These are phyloP conservation scores for Allobates femoralis DNA, from an alignment of 2,797 vertebrate species.

Conservation along the genomic window DNA sequence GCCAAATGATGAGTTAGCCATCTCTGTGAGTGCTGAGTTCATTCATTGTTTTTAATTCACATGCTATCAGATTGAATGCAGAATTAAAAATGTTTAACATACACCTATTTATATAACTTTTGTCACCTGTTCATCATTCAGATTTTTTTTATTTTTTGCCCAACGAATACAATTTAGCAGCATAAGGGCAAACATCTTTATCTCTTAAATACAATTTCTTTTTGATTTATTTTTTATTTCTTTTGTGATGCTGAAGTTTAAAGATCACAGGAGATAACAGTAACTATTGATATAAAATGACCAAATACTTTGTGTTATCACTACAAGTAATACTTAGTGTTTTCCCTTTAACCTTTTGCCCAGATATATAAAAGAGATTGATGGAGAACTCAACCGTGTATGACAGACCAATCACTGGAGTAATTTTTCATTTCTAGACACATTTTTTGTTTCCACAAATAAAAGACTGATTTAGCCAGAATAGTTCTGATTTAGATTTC, in stretches of 20 bases:
- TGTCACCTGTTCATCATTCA: background rate
- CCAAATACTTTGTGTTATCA: constrained; percentile 15
- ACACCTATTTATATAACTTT: background rate
- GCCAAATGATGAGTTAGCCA: too few relatives aligned
- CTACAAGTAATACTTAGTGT: constrained; percentile 17
- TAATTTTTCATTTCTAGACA: constrained; percentile 27
- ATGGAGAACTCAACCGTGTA: constrained; percentile 37
- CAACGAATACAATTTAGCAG: background rate
- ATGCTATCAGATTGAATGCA: too few relatives aligned
- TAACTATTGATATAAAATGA: background rate
- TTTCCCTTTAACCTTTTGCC: constrained; percentile 30
- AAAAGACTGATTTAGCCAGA: background rate
- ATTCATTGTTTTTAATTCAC: too few relatives aligned
- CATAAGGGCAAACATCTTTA: background rate
- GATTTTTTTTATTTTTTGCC: background rate
- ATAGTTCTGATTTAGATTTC: background rate
- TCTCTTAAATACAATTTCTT: background rate
- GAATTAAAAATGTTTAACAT: background rate
- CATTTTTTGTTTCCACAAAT: constrained; percentile 15
- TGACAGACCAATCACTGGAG: constrained; percentile 43
- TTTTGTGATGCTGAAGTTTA: constrained; percentile 1
- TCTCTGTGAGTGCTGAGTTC: too few relatives aligned
- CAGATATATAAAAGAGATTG: constrained; percentile 32
- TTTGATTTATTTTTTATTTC: too few relatives aligned
- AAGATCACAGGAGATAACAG: background rate